Conservation (phyloP, 2,888 invertebrate genomes). For the Lobophora halterata region DNA sequence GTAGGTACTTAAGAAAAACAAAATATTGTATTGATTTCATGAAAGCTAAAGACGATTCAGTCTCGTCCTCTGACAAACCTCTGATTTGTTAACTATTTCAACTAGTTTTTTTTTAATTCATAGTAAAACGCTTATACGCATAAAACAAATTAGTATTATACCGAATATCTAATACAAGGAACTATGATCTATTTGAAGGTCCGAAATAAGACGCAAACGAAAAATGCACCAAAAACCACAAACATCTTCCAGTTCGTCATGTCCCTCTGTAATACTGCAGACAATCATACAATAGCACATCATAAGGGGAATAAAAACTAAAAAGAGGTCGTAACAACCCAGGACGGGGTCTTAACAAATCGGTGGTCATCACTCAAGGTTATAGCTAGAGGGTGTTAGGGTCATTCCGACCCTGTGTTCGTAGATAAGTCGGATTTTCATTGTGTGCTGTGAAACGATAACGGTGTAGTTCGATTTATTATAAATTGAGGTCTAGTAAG, state of each 20-base stretch:
- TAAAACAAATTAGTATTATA: too few relatives aligned
- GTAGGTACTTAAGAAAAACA: too few relatives aligned
- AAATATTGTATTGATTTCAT: too few relatives aligned
- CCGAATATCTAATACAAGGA: too few relatives aligned
- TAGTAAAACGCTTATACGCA: too few relatives aligned
- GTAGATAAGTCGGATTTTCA: conserved; percentile 69
- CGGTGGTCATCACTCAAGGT: conserved; percentile 74
- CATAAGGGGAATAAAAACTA: conserved; percentile 75
- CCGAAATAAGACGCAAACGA: conserved; percentile 4
- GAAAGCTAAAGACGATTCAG: too few relatives aligned
- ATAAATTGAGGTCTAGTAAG: conserved; percentile 59
- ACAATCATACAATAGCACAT: conserved; percentile 78
- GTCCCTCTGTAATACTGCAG: conserved; percentile 59
- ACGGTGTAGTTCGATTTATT: conserved; percentile 65
- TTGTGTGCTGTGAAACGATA: conserved; percentile 64
- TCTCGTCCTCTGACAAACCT: too few relatives aligned
- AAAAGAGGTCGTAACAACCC: conserved; percentile 70
- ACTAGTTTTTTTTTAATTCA: too few relatives aligned
- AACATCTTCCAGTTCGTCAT: conserved; percentile 56
- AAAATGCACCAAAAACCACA: conserved; percentile 29
- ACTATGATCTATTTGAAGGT: background rate
- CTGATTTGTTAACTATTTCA: too few relatives aligned
- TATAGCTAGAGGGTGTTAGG: conserved; percentile 60
- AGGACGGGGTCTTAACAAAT: conserved; percentile 72
- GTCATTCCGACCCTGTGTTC: conserved; percentile 43